A percentile compares a stretch with the other conserved stretches of the same genome.
phyloP scores from a whole-genome alignment of 2,797 vertebrate genomes.

The Cryptoprocta ferox region DNA sequence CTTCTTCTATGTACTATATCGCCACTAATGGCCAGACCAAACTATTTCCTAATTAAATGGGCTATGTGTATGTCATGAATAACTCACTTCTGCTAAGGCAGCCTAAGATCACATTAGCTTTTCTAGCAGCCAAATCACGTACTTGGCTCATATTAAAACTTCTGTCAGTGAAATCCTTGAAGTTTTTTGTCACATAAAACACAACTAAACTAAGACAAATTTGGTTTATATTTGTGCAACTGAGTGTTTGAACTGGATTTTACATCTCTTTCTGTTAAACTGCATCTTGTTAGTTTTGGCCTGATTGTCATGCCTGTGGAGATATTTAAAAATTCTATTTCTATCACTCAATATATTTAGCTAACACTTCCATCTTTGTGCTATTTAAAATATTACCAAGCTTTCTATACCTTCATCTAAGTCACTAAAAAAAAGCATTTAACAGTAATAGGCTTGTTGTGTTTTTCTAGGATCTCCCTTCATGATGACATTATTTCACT shows the following conservation, averaged over 20 bases:
- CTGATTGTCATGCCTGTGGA: not conserved
- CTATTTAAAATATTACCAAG: slow-evolving; percentile 32
- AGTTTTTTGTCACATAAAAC: slow-evolving; percentile 58
- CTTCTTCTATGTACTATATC: not conserved
- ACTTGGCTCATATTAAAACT: slow-evolving; percentile 53
- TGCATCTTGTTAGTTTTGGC: slow-evolving; percentile 44
- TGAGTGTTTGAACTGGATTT: slow-evolving; percentile 51
- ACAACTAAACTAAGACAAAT: slow-evolving; percentile 35
- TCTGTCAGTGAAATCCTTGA: slow-evolving; percentile 59
- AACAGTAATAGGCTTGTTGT: not conserved
- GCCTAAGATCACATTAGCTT: not conserved
- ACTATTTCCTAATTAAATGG: not conserved
- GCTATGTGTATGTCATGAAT: not conserved
- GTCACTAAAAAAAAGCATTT: slow-evolving; percentile 17
- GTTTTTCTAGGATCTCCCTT: not conserved
- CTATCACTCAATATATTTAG: not conserved
- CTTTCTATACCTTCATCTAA: not conserved
- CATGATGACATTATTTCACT: not conserved
- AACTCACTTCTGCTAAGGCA: not conserved
- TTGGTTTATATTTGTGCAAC: slow-evolving; percentile 26
- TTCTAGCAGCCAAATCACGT: not conserved
- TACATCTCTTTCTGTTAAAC: slow-evolving; percentile 42
- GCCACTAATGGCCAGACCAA: not conserved
- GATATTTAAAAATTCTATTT: slow-evolving; percentile 18
- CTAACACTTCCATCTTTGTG: not conserved